Conservation (phyloP, 1,140 invertebrate species). For the Coboldia fuscipes region DNA sequence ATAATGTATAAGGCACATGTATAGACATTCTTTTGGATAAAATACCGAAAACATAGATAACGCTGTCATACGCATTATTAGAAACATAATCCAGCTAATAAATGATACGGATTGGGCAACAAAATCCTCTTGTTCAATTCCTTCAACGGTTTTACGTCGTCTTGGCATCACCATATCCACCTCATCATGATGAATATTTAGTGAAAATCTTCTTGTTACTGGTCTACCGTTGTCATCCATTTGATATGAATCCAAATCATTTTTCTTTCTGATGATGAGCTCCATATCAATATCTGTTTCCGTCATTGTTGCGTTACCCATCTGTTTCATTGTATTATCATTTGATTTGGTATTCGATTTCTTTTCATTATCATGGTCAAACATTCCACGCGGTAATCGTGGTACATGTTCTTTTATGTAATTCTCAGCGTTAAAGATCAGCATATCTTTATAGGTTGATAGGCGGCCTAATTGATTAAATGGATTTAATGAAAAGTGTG, state of each 20-base stretch:
- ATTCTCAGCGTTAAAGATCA: slow-evolving; percentile 16
- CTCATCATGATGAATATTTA: too few species aligned
- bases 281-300: too few species aligned
- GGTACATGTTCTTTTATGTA: slow-evolving; percentile 18
- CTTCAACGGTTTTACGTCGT: slow-evolving; percentile 22
- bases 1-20: slow-evolving; percentile 33
- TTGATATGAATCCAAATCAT: too few species aligned
- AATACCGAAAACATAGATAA: slow-evolving; percentile 45
- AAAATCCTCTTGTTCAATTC: slow-evolving; percentile 43
- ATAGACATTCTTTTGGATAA: slow-evolving; percentile 31
- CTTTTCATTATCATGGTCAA: neutral
- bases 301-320: too few species aligned
- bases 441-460: slow-evolving; percentile 18
- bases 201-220: too few species aligned
- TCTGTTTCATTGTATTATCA: too few species aligned
- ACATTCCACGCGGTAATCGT: slow-evolving; percentile 10
- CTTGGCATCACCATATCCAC: slow-evolving; percentile 18
- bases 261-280: too few species aligned
- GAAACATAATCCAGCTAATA: slow-evolving; percentile 47
- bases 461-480: slow-evolving; percentile 12
- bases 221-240: too few species aligned
- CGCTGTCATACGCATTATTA: slow-evolving; percentile 39
- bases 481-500: slow-evolving; percentile 3
- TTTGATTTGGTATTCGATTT: neutral
- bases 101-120: slow-evolving; percentile 38